phyloP scores from a whole-genome alignment of 1,140 invertebrate species.

The Drosophila leontia region DNA sequence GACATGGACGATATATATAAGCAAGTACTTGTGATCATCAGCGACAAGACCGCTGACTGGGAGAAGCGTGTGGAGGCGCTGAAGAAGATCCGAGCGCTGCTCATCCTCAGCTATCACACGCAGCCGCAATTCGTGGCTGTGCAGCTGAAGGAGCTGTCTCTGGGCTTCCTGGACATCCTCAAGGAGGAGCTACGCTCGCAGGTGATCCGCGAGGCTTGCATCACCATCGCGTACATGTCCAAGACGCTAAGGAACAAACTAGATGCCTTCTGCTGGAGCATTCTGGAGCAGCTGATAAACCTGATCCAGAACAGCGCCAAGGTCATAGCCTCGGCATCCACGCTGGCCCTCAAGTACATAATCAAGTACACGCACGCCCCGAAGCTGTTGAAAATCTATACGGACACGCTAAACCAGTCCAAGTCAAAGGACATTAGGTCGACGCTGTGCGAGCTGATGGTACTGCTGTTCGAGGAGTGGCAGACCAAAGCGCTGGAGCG shows the following conservation, averaged over 20 bases:
- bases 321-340: constrained; percentile 96
- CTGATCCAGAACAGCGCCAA: constrained; percentile 98
- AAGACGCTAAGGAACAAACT: constrained; percentile 93
- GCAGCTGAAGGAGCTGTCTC: constrained; percentile 92
- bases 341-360: constrained; percentile 94
- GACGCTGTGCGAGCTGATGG: constrained; percentile 92
- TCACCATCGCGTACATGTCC: constrained; percentile 96
- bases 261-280: constrained; percentile 93
- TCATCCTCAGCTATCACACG: constrained; percentile 91
- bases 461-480: constrained; percentile 94
- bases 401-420: constrained; percentile 89
- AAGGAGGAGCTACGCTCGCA: constrained; percentile 93
- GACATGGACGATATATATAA: constrained; percentile 94
- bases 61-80: constrained; percentile 95
- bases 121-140: constrained; percentile 92
- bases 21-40: constrained; percentile 90
- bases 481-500: constrained; percentile 92
- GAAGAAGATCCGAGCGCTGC: constrained; percentile 93
- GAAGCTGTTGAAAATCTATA: constrained; percentile 95
- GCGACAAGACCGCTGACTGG: constrained; percentile 95
- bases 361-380: constrained; percentile 94
- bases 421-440: constrained; percentile 97
- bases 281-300: constrained; percentile 94
- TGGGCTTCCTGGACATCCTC: constrained; percentile 92
- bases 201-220: constrained; percentile 94